Conservation (phyloP, 2,113 vertebrate species). For the Microcebus lehilahytsara region DNA sequence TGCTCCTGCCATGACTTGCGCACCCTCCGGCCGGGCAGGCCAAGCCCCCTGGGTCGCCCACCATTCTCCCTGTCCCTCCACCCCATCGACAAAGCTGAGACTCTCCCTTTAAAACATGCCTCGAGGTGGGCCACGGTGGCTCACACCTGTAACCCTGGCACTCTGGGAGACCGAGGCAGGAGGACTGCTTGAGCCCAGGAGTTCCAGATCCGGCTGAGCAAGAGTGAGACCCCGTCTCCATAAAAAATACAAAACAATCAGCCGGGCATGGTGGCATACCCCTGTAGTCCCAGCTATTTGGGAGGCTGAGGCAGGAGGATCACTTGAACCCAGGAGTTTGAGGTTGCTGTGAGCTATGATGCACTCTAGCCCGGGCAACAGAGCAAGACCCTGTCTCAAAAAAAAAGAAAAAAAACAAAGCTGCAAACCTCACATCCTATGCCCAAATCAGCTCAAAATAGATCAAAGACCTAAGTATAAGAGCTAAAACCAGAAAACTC, state of each 20-base stretch:
- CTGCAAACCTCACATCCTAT: too few species aligned
- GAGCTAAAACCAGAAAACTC: neutral
- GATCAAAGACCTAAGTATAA: neutral
- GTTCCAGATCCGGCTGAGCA: neutral
- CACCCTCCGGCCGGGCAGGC: neutral
- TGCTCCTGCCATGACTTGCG: accelerated
- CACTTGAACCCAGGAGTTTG: neutral
- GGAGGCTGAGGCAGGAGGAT: neutral
- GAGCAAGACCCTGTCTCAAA: neutral
- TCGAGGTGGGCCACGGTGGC: neutral
- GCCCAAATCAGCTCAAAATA: neutral
- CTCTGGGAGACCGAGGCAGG: too few species aligned
- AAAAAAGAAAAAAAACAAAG: neutral
- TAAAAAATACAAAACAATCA: neutral
- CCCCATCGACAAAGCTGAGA: neutral
- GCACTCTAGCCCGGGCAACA: neutral
- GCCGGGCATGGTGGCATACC: neutral
- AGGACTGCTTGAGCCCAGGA: neutral
- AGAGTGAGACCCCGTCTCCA: neutral
- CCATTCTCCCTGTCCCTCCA: too few species aligned
- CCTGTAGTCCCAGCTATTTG: neutral
- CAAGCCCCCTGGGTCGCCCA: accelerated
- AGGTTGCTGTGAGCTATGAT: neutral
- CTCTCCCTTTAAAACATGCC: neutral
- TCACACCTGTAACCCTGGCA: neutral